Evolutionary conservation across 2,888 invertebrate genomes (phyloP).

Genomic region (Eudemis profundana): DNA sequence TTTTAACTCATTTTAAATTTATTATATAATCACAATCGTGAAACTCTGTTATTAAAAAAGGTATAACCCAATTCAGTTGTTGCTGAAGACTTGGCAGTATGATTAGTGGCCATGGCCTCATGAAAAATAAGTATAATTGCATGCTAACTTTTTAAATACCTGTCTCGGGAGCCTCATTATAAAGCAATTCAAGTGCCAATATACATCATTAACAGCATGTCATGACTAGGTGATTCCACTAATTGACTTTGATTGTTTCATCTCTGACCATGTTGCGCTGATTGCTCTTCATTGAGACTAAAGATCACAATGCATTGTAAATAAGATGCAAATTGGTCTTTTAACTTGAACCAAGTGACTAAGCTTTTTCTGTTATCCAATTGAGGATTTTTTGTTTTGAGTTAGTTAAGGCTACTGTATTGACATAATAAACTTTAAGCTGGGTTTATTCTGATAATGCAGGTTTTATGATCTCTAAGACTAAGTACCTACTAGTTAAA

Average conservation of each 20-base stretch:
- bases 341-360: constrained; percentile 10
- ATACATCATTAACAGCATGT: constrained; percentile 31
- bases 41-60: not conserved
- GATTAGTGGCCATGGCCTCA: not conserved
- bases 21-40: not conserved
- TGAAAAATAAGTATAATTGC: not conserved
- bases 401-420: not conserved
- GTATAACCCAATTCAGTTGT: not conserved
- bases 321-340: constrained; percentile 34
- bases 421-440: no score
- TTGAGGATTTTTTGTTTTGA: constrained; percentile 1
- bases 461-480: no score
- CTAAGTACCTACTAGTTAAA: no score
- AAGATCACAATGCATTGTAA: constrained; percentile 22
- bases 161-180: constrained; percentile 27
- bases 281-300: constrained; percentile 17
- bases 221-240: constrained; percentile 38
- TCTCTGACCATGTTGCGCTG: constrained; percentile 2
- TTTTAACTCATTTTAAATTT: no score
- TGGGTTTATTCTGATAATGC: no score
- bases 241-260: constrained; percentile 41
- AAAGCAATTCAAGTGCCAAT: constrained; percentile 25
- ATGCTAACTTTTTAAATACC: constrained; percentile 10
- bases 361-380: constrained; percentile 11
- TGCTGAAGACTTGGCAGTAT: not conserved